A percentile compares a stretch with the other conserved stretches of the same genome.
These are phyloP conservation scores for Oryzias curvinotus DNA, from an alignment of 2,113 vertebrate genomes.

Conservation along the genomic window DNA sequence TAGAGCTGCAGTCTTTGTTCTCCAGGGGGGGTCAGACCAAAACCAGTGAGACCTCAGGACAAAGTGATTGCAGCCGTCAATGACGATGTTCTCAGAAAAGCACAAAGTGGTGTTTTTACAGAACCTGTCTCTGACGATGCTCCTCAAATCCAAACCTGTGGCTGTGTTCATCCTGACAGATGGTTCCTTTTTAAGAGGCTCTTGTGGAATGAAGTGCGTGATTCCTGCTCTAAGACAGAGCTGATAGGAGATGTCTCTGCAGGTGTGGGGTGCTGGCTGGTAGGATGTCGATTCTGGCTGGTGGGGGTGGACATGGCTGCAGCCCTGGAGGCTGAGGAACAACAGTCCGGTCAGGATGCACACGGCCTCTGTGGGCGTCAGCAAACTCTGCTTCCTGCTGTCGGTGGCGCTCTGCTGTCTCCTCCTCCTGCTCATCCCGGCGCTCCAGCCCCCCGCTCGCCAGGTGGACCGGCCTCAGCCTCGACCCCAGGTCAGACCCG, in stretches of 20 bases:
- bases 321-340: slow-evolving; percentile 77
- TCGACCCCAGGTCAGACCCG: slow-evolving; percentile 40
- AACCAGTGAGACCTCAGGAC: too few relatives aligned
- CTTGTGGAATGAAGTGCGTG: too few relatives aligned
- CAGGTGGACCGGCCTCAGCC: slow-evolving; percentile 57
- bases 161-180: too few relatives aligned
- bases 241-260: neutral
- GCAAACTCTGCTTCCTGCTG: slow-evolving; percentile 85
- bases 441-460: slow-evolving; percentile 63
- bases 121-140: too few relatives aligned
- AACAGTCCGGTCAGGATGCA: slow-evolving; percentile 77
- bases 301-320: slow-evolving; percentile 44
- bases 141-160: too few relatives aligned
- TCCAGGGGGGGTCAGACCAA: too few relatives aligned
- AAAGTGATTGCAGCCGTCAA: too few relatives aligned
- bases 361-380: slow-evolving; percentile 77
- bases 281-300: slow-evolving; percentile 61
- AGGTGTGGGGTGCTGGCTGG: slow-evolving; percentile 47
- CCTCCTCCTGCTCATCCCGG: slow-evolving; percentile 81
- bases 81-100: too few relatives aligned
- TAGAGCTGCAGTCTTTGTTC: too few relatives aligned
- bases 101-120: too few relatives aligned
- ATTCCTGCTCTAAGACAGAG: neutral
- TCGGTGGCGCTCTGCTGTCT: slow-evolving; percentile 81
- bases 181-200: too few relatives aligned